Percentiles rank a stretch among this genome's conserved stretches.
Evolutionary conservation across 2,888 invertebrate genomes (phyloP).

Genomic region (Apodemia mormo): DNA sequence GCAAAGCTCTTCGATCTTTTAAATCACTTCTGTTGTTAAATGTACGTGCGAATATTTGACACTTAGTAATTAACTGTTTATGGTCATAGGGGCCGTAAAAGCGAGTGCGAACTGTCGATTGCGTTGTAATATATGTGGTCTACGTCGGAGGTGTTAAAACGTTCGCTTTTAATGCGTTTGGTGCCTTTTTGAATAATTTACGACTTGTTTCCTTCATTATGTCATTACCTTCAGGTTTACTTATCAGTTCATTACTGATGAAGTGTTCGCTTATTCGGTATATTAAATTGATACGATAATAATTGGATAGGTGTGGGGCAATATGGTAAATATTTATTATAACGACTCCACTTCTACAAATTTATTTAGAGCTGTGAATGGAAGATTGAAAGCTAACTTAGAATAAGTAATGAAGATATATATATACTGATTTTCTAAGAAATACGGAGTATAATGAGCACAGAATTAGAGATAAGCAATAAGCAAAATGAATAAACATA

Average conservation of each 20-base stretch:
- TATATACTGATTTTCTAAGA: too few relatives aligned
- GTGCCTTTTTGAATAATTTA: slow-evolving; percentile 39
- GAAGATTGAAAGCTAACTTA: too few relatives aligned
- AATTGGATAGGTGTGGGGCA: neutral
- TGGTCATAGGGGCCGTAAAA: slow-evolving; percentile 38
- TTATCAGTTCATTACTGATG: slow-evolving; percentile 37
- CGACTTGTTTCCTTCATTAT: slow-evolving; percentile 36
- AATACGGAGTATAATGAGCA: too few relatives aligned
- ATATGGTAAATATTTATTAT: neutral
- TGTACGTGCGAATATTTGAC: slow-evolving; percentile 30
- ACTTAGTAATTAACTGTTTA: slow-evolving; percentile 37
- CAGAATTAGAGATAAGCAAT: too few relatives aligned
- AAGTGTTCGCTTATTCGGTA: neutral
- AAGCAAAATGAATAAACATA: too few relatives aligned
- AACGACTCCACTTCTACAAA: neutral
- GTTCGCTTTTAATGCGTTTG: slow-evolving; percentile 37
- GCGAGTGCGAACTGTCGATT: slow-evolving; percentile 35
- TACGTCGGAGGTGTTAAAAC: slow-evolving; percentile 36
- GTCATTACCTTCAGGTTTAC: slow-evolving; percentile 37
- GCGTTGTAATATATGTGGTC: slow-evolving; percentile 32
- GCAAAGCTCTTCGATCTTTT: neutral
- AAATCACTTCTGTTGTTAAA: slow-evolving; percentile 17
- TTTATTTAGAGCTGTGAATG: neutral
- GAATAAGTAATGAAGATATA: too few relatives aligned
- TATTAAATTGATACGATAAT: slow-evolving; percentile 5